Conservation (phyloP, 2,113 vertebrate species). For the Cnemophilus loriae region DNA sequence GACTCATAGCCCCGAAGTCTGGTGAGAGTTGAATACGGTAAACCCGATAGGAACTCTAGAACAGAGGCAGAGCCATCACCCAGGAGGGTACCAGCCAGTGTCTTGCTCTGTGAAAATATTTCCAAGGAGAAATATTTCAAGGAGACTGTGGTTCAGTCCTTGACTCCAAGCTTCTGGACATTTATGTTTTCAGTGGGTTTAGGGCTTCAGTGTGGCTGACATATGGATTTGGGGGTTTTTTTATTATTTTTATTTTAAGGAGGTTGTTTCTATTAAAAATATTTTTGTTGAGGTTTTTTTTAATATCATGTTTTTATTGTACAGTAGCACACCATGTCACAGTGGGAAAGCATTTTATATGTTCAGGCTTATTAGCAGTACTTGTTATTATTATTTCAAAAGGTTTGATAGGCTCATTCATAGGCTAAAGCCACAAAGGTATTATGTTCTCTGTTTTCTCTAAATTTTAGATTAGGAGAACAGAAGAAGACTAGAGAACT, state of each 20-base stretch:
- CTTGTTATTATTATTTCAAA: slow-evolving; percentile 47
- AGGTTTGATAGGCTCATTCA: slow-evolving; percentile 65
- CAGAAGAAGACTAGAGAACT: not conserved
- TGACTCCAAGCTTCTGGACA: slow-evolving; percentile 44
- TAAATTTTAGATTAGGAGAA: slow-evolving; percentile 61
- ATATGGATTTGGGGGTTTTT: slow-evolving; percentile 59
- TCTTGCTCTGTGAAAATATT: not conserved
- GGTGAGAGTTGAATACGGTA: not conserved
- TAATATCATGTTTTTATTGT: not conserved
- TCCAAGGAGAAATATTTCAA: not conserved
- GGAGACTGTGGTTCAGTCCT: not conserved
- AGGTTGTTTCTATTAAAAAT: not conserved
- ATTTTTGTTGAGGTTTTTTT: not conserved
- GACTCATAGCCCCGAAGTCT: not conserved
- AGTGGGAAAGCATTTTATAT: not conserved
- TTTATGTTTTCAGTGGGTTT: slow-evolving; percentile 65
- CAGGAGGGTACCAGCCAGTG: not conserved
- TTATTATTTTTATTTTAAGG: not conserved
- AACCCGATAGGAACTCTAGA: not conserved
- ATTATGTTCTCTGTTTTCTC: slow-evolving; percentile 47
- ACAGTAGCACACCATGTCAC: not conserved
- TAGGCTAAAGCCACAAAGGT: slow-evolving; percentile 57
- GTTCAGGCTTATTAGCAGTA: not conserved
- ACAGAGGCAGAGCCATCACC: not conserved
- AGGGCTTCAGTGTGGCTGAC: slow-evolving; percentile 58